A percentile compares a stretch with the other conserved stretches of the same genome.
These are phyloP conservation scores for Lumbricus terrestris DNA, from an alignment of 2,888 invertebrate species.

Conservation along the genomic window DNA sequence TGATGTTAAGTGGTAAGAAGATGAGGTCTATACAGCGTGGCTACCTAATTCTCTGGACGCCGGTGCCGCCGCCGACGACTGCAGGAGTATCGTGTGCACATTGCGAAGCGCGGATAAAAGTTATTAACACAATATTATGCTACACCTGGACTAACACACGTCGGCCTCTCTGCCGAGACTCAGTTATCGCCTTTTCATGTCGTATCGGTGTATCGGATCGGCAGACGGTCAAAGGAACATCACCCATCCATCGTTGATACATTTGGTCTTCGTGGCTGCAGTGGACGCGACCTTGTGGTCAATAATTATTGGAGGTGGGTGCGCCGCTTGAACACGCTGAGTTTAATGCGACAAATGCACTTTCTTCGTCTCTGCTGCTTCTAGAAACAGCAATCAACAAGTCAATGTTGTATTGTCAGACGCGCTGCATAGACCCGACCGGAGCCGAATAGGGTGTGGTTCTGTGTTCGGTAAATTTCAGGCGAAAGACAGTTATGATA, in stretches of 20 bases:
- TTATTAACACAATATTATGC: conserved; percentile 3
- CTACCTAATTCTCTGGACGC: not conserved
- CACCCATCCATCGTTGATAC: not conserved
- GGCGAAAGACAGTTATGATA: not conserved
- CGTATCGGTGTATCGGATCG: not conserved
- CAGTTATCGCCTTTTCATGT: conserved; percentile 3
- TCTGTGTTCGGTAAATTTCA: not conserved
- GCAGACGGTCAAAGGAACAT: not conserved
- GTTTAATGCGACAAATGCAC: not conserved
- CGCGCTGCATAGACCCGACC: too few species aligned
- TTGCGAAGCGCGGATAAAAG: not conserved
- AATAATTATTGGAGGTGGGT: not conserved
- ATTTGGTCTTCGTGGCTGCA: not conserved
- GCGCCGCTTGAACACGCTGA: not conserved
- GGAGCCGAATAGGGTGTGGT: too few species aligned
- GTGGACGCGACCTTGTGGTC: not conserved
- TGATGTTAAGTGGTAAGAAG: not conserved
- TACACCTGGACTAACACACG: not conserved
- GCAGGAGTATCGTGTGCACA: not conserved
- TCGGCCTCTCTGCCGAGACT: not conserved
- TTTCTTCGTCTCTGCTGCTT: not conserved
- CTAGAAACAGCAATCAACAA: not conserved
- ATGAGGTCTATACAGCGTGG: not conserved
- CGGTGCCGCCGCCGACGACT: too few species aligned
- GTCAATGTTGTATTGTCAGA: not conserved